Conservation (phyloP, 2,113 vertebrate genomes). For the Colossoma macropomum region DNA sequence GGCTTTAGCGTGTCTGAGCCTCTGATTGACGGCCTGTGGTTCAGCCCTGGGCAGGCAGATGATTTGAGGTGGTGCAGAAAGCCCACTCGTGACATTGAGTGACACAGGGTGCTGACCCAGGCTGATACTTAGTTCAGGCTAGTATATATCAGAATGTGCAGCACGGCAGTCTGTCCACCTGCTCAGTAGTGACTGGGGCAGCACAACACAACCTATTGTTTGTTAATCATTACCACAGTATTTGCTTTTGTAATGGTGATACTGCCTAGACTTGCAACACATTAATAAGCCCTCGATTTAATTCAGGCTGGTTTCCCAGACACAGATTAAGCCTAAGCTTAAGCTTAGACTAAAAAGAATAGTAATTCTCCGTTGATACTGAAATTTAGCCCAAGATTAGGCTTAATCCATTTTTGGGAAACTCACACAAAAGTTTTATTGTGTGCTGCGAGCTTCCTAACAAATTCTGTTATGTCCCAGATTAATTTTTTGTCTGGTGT, state of each 20-base stretch:
- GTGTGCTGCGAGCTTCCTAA: too few relatives aligned
- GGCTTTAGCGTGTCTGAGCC: background rate
- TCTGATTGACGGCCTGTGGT: background rate
- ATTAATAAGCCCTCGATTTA: background rate
- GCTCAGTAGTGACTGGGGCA: background rate
- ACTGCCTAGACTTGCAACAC: background rate
- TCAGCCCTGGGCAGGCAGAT: background rate
- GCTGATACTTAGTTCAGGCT: background rate
- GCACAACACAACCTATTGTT: background rate
- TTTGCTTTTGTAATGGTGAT: background rate
- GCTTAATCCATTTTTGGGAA: too few relatives aligned
- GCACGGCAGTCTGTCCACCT: background rate
- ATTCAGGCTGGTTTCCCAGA: background rate
- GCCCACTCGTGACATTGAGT: background rate
- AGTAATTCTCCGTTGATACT: too few relatives aligned
- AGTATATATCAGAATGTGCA: background rate
- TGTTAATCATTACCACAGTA: background rate
- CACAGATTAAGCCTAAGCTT: too few relatives aligned
- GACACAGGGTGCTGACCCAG: slow-evolving; percentile 14
- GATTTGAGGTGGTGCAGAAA: slow-evolving; percentile 15
- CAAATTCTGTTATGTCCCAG: too few relatives aligned
- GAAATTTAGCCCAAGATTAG: too few relatives aligned
- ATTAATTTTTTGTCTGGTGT: too few relatives aligned
- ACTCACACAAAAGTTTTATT: too few relatives aligned
- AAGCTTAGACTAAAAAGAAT: too few relatives aligned